A percentile compares a stretch with the other conserved stretches of the same genome.
phyloP scores from a whole-genome alignment of 2,797 vertebrate species.

The Hoplostethus mediterraneus region DNA sequence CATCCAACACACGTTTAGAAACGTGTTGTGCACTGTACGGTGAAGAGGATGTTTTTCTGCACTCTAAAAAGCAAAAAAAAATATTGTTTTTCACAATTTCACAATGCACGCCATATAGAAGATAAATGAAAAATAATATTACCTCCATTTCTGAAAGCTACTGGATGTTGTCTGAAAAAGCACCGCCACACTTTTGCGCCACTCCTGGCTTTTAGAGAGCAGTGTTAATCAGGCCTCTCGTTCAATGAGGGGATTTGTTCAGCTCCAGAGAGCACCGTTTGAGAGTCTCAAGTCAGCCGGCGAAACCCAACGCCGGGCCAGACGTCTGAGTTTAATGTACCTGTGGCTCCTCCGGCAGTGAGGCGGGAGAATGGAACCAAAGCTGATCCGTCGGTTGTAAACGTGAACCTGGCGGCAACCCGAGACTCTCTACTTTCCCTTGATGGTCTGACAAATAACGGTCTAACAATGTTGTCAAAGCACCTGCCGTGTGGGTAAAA shows the following conservation, averaged over 20 bases:
- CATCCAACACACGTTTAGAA: slow-evolving; percentile 31
- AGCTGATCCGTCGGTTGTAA: slow-evolving; percentile 31
- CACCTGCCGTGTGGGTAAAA: not conserved
- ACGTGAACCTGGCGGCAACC: slow-evolving; percentile 41
- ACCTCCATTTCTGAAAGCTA: slow-evolving; percentile 13
- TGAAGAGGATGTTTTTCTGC: not conserved
- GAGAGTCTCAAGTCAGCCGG: slow-evolving; percentile 41
- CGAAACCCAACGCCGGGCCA: slow-evolving; percentile 50
- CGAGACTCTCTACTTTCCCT: slow-evolving; percentile 28
- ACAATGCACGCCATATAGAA: not conserved
- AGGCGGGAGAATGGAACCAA: slow-evolving; percentile 35
- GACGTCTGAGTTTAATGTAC: slow-evolving; percentile 44
- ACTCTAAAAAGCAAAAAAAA: not conserved
- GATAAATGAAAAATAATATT: no score
- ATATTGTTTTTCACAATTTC: not conserved
- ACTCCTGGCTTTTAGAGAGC: slow-evolving; percentile 31
- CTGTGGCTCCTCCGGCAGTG: slow-evolving; percentile 23
- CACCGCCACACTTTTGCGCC: not conserved
- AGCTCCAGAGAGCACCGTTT: slow-evolving; percentile 55
- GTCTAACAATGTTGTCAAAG: slow-evolving; percentile 19
- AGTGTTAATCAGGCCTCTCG: slow-evolving; percentile 36
- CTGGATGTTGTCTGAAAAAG: slow-evolving; percentile 35
- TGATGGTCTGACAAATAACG: not conserved
- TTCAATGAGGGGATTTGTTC: slow-evolving; percentile 62
- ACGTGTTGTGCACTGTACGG: slow-evolving; percentile 1